Conservation (phyloP, 2,888 invertebrate genomes). For the Drosophila heteroneura region DNA sequence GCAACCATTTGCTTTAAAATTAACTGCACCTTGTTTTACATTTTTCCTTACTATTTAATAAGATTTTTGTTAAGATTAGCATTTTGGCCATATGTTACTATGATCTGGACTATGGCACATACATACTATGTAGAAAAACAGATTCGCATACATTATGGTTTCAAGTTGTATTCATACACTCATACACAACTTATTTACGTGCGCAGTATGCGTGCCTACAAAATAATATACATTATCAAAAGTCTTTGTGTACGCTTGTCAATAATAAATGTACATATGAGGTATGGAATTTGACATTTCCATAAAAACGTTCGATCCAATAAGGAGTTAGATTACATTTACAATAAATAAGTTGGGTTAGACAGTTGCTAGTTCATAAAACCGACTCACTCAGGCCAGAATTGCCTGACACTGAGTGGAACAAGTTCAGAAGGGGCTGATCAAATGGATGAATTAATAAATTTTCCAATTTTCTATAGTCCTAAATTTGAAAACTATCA, state of each 20-base stretch:
- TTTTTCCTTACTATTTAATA: neutral
- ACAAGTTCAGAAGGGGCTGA: neutral
- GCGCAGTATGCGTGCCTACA: neutral
- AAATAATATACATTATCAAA: constrained; percentile 1
- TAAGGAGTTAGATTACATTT: neutral
- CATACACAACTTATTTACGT: too few species aligned
- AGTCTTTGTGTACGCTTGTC: neutral
- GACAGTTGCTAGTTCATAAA: neutral
- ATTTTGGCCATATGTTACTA: too few species aligned
- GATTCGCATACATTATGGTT: too few species aligned
- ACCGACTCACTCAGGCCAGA: neutral
- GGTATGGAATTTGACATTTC: neutral
- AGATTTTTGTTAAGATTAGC: neutral
- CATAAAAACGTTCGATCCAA: neutral
- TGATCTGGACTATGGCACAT: too few species aligned
- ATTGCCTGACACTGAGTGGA: neutral
- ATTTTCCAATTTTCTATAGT: neutral
- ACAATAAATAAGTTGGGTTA: neutral
- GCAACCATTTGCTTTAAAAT: neutral
- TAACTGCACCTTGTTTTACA: neutral
- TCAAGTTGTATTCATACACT: too few species aligned
- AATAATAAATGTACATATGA: neutral
- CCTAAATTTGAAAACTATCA: neutral
- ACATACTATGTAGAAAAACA: too few species aligned
- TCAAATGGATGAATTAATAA: neutral